Evolutionary conservation across 2,888 invertebrate species (phyloP), one percentile per base, ranked within the genome.

Genomic region (Frankliniella intonsa): DNA sequence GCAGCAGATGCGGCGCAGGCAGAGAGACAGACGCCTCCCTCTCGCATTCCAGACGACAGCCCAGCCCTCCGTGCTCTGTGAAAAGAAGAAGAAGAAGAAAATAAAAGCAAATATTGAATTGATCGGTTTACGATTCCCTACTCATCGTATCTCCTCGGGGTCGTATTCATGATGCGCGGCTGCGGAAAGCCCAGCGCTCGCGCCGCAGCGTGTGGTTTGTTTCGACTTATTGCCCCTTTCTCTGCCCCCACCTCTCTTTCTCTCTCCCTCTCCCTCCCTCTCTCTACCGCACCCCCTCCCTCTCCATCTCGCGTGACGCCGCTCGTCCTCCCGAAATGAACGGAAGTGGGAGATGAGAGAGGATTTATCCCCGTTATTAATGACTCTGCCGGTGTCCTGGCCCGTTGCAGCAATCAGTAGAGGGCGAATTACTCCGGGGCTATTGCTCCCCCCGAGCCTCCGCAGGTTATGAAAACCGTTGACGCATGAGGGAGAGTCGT

Each of bases 331-430:
- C 55, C 55, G 55, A 55, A 12, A 17, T 17, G 14, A 55, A 55
- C 2, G 55, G 55, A 62, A 62, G 62, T n/a, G 62, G n/a, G 19
- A 7, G 14, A 62, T 14, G 62, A 62, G n/a, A 62, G 14, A 14
- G 62, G 62, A 62, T 62, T 62, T 62, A 62, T 62, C 62, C 62
- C 14, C 62, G 62, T 62, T 62, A 62, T 62, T 62, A 62, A 62
- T 62, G 62, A 62, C 62, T 17, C 62, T 62, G 62, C 62, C 62
- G 62, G 14, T n/a, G 62, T 17, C 62, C 62, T 17, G 7, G 19
- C 14, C 62, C 62, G 62, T 62, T n/a, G 14, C 69, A 25, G 69
- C 69, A 76, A 76, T 76, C 69, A 76, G 69, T 76, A 38, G 22
- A 76, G 69, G 22, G 38, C 38, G 25, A 22, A 76, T 76, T 25